A percentile compares a stretch with the other conserved stretches of the same genome.
Evolutionary conservation across 2,888 invertebrate genomes (phyloP).

Genomic region (Proisotoma minuta): DNA sequence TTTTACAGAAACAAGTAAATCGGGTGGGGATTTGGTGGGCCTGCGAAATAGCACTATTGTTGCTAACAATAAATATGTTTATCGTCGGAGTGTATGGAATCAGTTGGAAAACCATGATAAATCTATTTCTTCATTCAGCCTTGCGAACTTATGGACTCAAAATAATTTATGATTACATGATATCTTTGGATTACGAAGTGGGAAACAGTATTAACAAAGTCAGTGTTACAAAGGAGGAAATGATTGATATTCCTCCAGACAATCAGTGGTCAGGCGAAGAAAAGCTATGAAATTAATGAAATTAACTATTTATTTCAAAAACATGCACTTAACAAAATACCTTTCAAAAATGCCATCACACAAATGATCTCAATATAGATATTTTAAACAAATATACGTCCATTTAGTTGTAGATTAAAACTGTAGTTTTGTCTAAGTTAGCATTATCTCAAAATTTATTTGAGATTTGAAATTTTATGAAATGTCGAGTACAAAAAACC

Average conservation of each 20-base stretch:
- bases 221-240: constrained; percentile 14
- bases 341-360: too few relatives aligned
- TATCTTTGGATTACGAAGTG: constrained; percentile 17
- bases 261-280: constrained; percentile 27
- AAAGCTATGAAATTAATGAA: constrained; percentile 20
- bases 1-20: constrained; percentile 29
- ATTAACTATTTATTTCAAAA: neutral
- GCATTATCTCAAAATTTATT: neutral
- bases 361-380: too few relatives aligned
- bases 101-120: constrained; percentile 25
- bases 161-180: constrained; percentile 37
- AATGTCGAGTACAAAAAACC: too few relatives aligned
- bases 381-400: too few relatives aligned
- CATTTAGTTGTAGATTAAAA: too few relatives aligned
- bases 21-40: constrained; percentile 38
- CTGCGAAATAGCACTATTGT: constrained; percentile 25
- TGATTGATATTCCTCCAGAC: constrained; percentile 26
- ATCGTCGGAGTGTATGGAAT: constrained; percentile 30
- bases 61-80: constrained; percentile 27
- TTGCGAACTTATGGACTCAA: constrained; percentile 32
- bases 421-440: neutral
- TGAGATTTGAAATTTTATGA: neutral
- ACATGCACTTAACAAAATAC: too few relatives aligned
- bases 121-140: constrained; percentile 24
- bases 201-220: constrained; percentile 25